These are phyloP conservation scores for Cryptocephalus moraei DNA, from an alignment of 2,888 invertebrate species.

Conservation along the genomic window DNA sequence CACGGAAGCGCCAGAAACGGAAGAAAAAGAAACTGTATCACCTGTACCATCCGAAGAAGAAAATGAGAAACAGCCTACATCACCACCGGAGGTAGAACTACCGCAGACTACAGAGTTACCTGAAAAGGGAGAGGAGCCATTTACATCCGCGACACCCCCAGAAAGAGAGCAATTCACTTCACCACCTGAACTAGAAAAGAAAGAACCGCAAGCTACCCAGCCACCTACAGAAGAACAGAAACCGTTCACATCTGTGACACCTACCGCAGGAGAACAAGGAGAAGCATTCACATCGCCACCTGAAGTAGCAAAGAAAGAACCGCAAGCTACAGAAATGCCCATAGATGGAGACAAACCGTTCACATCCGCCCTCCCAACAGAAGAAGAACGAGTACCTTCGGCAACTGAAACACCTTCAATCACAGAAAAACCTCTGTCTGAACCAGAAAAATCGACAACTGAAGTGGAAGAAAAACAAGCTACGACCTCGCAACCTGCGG, in stretches of 20 bases:
- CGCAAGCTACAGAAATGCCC: slow-evolving; percentile 4
- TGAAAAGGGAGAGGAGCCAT: slow-evolving; percentile 3
- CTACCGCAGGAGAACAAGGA: not conserved
- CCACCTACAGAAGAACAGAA: slow-evolving; percentile 1
- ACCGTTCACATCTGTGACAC: not conserved
- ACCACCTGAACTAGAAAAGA: slow-evolving; percentile 1
- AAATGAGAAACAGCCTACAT: not conserved
- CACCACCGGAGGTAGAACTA: slow-evolving; percentile 5
- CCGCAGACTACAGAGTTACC: slow-evolving; percentile 2
- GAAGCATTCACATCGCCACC: not conserved
- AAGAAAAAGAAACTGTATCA: not conserved
- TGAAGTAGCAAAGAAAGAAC: slow-evolving; percentile 1
- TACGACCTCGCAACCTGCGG: not conserved
- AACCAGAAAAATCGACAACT: not conserved
- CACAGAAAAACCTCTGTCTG: slow-evolving; percentile 6
- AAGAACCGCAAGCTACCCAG: slow-evolving; percentile 4
- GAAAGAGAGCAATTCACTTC: slow-evolving; percentile 1
- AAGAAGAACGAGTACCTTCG: too few species aligned
- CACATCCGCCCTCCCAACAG: too few species aligned
- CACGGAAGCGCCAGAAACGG: not conserved
- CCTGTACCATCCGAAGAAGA: not conserved
- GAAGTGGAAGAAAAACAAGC: slow-evolving; percentile 2
- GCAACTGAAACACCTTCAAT: too few species aligned
- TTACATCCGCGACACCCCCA: not conserved
- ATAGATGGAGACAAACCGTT: slow-evolving; percentile 1